These are phyloP conservation scores for Dendroctonus valens DNA, from an alignment of 1,140 invertebrate genomes.

Conservation along the genomic window DNA sequence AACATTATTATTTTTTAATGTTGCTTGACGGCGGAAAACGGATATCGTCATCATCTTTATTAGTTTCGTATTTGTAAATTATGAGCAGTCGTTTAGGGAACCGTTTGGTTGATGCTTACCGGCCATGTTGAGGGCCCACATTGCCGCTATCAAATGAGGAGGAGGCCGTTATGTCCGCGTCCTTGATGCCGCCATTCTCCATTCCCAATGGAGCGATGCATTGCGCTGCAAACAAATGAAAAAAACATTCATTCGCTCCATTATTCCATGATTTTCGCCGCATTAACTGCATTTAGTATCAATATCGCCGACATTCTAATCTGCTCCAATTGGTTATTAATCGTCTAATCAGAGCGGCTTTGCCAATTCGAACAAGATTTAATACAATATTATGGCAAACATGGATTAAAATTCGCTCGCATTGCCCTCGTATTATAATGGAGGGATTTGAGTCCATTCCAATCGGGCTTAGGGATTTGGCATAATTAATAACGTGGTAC, in stretches of 20 bases:
- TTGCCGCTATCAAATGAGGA: conserved; percentile 88
- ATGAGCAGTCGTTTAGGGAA: not conserved
- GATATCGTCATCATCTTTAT: no score
- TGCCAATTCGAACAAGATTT: conserved; percentile 11
- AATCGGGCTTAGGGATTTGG: no score
- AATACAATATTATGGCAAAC: conserved; percentile 9
- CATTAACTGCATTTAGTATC: not conserved
- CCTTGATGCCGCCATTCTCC: conserved; percentile 84
- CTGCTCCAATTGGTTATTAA: conserved; percentile 29
- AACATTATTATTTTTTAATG: no score
- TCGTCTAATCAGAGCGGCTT: conserved; percentile 18
- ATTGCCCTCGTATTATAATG: no score
- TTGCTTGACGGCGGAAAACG: no score
- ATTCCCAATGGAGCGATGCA: conserved; percentile 85
- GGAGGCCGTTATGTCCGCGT: conserved; percentile 81
- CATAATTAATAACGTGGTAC: not conserved
- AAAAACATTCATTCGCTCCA: not conserved
- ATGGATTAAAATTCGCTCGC: no score
- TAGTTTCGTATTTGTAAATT: no score
- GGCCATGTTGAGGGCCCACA: conserved; percentile 87
- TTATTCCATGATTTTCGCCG: no score
- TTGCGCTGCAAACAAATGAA: conserved; percentile 62
- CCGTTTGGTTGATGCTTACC: conserved; percentile 60
- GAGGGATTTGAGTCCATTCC: no score
- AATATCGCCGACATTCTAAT: conserved; percentile 23